Evolutionary conservation across 2,888 invertebrate genomes (phyloP).

Genomic region (Plagiodera versicolora): DNA sequence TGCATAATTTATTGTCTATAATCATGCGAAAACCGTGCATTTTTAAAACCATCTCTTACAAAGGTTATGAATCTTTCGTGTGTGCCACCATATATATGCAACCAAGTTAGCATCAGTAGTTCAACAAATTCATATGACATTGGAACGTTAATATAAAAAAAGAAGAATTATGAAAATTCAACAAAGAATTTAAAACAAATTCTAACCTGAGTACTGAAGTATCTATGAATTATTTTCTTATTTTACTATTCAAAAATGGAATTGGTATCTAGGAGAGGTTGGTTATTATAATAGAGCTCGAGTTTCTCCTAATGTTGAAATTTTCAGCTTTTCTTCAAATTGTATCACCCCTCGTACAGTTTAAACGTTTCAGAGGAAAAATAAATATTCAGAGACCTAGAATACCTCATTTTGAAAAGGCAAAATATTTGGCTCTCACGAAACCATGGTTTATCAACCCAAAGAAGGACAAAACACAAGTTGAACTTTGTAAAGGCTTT

Average conservation of each 20-base stretch:
- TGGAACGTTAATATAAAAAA: too few relatives aligned
- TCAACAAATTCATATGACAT: too few relatives aligned
- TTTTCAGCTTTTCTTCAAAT: slow-evolving; percentile 38
- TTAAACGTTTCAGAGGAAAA: slow-evolving; percentile 71
- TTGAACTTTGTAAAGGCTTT: slow-evolving; percentile 59
- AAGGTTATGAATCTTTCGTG: too few relatives aligned
- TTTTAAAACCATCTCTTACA: too few relatives aligned
- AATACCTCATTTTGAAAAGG: slow-evolving; percentile 70
- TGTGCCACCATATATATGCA: too few relatives aligned
- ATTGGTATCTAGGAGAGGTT: neutral
- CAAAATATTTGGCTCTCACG: slow-evolving; percentile 65
- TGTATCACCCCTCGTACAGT: slow-evolving; percentile 48
- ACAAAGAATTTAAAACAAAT: too few relatives aligned
- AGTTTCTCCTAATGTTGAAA: neutral
- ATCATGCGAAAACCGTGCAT: too few relatives aligned
- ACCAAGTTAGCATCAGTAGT: too few relatives aligned
- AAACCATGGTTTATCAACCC: slow-evolving; percentile 63
- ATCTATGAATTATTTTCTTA: too few relatives aligned
- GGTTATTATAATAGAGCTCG: neutral
- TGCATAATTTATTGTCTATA: too few relatives aligned
- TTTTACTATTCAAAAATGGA: neutral
- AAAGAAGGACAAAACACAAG: slow-evolving; percentile 55
- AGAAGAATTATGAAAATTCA: too few relatives aligned
- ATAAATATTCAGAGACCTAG: slow-evolving; percentile 77
- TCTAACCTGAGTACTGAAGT: too few relatives aligned